Percentiles rank a stretch among this genome's conserved stretches.
Conservation (phyloP, 2,113 vertebrate genomes). For the Setophaga petechia region DNA sequence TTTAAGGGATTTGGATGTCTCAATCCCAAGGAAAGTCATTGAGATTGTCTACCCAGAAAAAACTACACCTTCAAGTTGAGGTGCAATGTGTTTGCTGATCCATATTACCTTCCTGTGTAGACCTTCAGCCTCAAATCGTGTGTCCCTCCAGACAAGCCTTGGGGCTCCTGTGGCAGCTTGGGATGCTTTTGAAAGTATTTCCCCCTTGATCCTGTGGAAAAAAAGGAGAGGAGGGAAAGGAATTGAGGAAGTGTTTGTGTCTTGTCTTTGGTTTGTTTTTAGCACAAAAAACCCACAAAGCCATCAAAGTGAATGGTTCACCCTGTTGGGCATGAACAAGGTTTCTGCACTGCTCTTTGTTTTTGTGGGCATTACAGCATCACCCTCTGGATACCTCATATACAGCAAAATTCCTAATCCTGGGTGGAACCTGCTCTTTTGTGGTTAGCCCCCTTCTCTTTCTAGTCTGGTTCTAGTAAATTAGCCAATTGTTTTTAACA, state of each 20-base stretch:
- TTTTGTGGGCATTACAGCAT: neutral
- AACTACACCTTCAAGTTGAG: neutral
- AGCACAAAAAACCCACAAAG: neutral
- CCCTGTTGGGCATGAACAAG: neutral
- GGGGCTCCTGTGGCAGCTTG: neutral
- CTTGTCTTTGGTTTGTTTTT: neutral
- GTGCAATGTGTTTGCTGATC: neutral
- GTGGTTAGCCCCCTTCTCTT: neutral
- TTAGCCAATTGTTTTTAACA: neutral
- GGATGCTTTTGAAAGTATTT: neutral
- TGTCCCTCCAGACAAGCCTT: neutral
- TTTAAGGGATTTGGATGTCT: neutral
- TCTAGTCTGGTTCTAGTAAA: neutral
- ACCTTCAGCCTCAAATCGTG: neutral
- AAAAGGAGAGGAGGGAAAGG: neutral
- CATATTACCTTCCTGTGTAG: neutral
- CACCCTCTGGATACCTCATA: neutral
- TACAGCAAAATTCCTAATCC: neutral
- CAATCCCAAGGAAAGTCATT: neutral
- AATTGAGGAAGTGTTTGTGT: neutral
- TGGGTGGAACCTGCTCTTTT: neutral
- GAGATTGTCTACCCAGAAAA: neutral
- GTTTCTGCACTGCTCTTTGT: neutral
- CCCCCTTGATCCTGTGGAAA: neutral
- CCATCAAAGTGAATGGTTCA: neutral